Evolutionary conservation across 2,888 invertebrate species (phyloP).

Genomic region (Diabrotica balteata): DNA sequence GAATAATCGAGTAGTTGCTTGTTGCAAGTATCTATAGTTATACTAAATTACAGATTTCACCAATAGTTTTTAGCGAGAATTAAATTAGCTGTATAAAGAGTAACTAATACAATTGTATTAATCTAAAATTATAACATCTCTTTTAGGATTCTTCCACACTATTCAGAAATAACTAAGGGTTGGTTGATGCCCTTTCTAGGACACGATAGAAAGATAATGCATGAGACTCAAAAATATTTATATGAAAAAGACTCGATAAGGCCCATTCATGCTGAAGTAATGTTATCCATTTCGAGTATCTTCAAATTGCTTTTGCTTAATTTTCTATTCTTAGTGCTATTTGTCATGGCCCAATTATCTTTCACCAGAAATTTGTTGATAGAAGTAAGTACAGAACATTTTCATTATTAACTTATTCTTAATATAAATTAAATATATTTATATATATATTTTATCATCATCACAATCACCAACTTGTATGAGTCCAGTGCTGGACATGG

Average conservation of each 20-base stretch:
- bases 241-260: constrained; percentile 72
- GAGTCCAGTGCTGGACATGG: too few species aligned
- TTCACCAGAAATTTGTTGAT: constrained; percentile 51
- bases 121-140: background rate
- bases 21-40: too few species aligned
- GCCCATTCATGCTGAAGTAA: constrained; percentile 82
- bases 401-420: too few species aligned
- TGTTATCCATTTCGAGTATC: constrained; percentile 62
- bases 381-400: constrained; percentile 47
- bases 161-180: constrained; percentile 40
- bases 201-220: constrained; percentile 82
- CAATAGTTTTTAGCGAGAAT: constrained; percentile 40
- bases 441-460: too few species aligned
- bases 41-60: too few species aligned
- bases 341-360: too few species aligned
- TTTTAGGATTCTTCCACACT: constrained; percentile 42
- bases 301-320: too few species aligned
- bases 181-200: constrained; percentile 70
- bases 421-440: too few species aligned
- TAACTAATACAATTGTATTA: constrained; percentile 15
- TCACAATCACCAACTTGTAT: too few species aligned
- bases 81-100: constrained; percentile 46
- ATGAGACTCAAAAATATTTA: constrained; percentile 80
- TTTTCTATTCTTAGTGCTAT: too few species aligned
- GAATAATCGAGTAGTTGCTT: too few species aligned